Evolutionary conservation across 2,888 invertebrate genomes (phyloP).

Genomic region (Drosophila longiperda): DNA sequence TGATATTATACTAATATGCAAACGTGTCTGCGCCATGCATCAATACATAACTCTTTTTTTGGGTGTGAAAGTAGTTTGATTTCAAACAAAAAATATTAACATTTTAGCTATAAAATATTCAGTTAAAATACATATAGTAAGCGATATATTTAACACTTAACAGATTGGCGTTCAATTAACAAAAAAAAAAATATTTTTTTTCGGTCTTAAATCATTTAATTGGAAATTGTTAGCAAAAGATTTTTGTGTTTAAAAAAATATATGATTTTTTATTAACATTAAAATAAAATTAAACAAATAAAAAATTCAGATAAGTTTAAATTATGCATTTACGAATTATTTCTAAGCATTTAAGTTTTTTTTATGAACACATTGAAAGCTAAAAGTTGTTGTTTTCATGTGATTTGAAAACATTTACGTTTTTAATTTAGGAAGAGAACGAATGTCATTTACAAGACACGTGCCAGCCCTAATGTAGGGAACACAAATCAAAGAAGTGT

Average conservation of each 20-base stretch:
- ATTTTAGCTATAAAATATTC: background rate
- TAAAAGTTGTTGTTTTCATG: background rate
- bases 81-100: background rate
- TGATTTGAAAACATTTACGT: background rate
- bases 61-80: background rate
- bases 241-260: background rate
- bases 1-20: constrained; percentile 28
- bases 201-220: background rate
- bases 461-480: constrained; percentile 50
- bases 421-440: constrained; percentile 21
- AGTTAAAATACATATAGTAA: background rate
- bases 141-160: background rate
- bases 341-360: background rate
- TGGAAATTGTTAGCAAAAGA: background rate
- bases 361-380: background rate
- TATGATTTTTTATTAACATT: too few species aligned
- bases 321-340: background rate
- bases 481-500: constrained; percentile 70
- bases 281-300: background rate
- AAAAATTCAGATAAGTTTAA: background rate
- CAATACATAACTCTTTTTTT: constrained; percentile 3
- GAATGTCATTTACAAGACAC: constrained; percentile 16
- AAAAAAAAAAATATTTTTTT: background rate
- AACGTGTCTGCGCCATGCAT: background rate
- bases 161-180: background rate